phyloP scores from a whole-genome alignment of 37 sponge, comb jelly and placozoan species.

The Theonella swinhoei region DNA sequence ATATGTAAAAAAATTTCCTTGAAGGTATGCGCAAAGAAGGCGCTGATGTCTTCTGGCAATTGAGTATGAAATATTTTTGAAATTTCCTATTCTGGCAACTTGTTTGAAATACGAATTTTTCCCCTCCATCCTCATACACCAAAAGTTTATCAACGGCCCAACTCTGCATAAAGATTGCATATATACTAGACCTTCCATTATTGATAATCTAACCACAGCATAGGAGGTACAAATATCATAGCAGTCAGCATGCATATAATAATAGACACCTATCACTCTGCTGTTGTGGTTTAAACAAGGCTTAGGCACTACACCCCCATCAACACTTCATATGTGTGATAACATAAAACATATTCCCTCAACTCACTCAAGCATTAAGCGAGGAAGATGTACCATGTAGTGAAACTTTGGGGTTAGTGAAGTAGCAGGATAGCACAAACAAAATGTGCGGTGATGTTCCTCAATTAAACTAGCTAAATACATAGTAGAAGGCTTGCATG shows the following conservation, averaged over 20 bases:
- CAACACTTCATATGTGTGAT: too few species aligned
- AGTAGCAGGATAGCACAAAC: conserved; percentile 13
- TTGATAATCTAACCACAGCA: too few species aligned
- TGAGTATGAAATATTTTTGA: too few species aligned
- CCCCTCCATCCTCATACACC: conserved; percentile 55
- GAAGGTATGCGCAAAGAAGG: conserved; percentile 32
- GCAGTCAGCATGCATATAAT: too few species aligned
- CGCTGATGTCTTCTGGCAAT: conserved; percentile 32
- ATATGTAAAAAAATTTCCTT: not conserved
- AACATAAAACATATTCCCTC: too few species aligned
- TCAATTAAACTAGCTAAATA: conserved; percentile 28
- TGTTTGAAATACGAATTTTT: conserved; percentile 35
- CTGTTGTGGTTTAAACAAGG: too few species aligned
- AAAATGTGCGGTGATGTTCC: conserved; percentile 2
- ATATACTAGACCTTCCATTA: not conserved
- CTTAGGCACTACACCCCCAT: too few species aligned
- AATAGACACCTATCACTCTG: too few species aligned
- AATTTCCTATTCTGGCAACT: conserved; percentile 36
- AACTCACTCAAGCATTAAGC: conserved; percentile 10
- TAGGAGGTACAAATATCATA: too few species aligned
- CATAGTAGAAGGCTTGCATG: not conserved
- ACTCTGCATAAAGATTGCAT: conserved; percentile 7
- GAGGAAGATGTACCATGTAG: conserved; percentile 44
- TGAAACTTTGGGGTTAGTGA: too few species aligned
- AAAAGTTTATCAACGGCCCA: conserved; percentile 25